Conservation (phyloP, 1,140 invertebrate species). For the Nomia melanderi region DNA sequence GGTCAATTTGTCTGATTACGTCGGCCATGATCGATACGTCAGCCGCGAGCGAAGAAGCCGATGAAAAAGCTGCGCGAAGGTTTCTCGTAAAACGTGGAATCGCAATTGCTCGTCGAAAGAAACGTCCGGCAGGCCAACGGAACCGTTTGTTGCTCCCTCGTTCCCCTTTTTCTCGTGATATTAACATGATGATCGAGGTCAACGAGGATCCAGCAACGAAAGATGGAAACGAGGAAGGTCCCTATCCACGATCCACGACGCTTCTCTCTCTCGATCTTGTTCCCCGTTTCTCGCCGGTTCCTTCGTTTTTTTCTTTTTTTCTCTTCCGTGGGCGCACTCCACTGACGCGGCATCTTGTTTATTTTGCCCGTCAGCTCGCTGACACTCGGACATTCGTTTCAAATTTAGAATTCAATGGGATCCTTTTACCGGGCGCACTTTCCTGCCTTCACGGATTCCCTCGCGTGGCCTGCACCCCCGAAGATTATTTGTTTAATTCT, state of each 20-base stretch:
- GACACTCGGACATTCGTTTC: conserved; percentile 81
- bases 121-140: background rate
- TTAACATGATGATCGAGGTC: conserved; percentile 30
- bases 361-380: conserved; percentile 80
- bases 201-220: conserved; percentile 27
- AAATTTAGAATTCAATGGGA: conserved; percentile 82
- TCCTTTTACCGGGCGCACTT: conserved; percentile 78
- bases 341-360: conserved; percentile 77
- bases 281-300: conserved; percentile 3
- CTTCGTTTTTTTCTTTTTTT: conserved; percentile 3
- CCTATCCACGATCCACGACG: background rate
- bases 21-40: background rate
- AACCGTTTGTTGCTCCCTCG: conserved; percentile 10
- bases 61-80: background rate
- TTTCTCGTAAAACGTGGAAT: conserved; percentile 1
- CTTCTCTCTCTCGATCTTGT: background rate
- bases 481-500: conserved; percentile 80
- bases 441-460: conserved; percentile 75
- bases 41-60: too few relatives aligned
- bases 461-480: conserved; percentile 37
- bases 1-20: background rate
- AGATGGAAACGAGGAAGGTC: conserved; percentile 23
- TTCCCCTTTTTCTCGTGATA: conserved; percentile 42
- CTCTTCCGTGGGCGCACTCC: conserved; percentile 31
- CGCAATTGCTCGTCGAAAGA: background rate